Evolutionary conservation across 2,888 invertebrate species (phyloP), one percentile per base, ranked within the genome.

Genomic region (Ethmia dodecea): DNA sequence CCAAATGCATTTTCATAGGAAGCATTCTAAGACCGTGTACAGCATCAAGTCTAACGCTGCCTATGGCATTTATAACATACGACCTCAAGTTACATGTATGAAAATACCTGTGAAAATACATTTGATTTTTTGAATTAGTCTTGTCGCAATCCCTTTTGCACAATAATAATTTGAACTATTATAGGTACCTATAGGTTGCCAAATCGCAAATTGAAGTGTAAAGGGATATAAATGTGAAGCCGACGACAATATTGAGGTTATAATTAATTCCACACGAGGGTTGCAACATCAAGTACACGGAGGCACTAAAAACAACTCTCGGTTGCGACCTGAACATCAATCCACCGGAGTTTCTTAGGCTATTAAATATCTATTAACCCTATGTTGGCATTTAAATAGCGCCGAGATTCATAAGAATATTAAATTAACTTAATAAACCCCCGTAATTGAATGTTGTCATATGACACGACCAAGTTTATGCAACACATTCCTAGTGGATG

Each of bases 361-460:
- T 55, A 60, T 65, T 59, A 58, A 61, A 63, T 56, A 55, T 55
- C 53, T 55, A 65, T 62, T 60, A 61, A 56, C 46, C 52, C 42
- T 33, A 31, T 31, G 42, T 35, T 55, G 60, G 43, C 52, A 58
- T 59, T 60, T 56, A 44, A 31, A 39, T 26, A 34, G 13, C 20
- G 11, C 13, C 20, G 30, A 30, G 30, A 30, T 9, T 20, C 30
- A 12, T 20, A 18, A 12, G 30, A 20, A 29, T 10, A 3, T 6
- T 8, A 14, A 10, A 16, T 6, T 29, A 14, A 13, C 4, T 29
- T 18, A 18, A 12, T 3, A n/a, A 13, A 18, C 18, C 11, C 6
- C 4, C 18, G 5, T 18, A 18, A 5, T 11, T 10, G 3, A 6
- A 12, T 20, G 30, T 10, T 13, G 31, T 5, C 31, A 26, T 13